These are phyloP conservation scores for Cladorhizidae sp. DNA, from an alignment of 37 sponge, comb jelly and placozoan species.

Conservation along the genomic window DNA sequence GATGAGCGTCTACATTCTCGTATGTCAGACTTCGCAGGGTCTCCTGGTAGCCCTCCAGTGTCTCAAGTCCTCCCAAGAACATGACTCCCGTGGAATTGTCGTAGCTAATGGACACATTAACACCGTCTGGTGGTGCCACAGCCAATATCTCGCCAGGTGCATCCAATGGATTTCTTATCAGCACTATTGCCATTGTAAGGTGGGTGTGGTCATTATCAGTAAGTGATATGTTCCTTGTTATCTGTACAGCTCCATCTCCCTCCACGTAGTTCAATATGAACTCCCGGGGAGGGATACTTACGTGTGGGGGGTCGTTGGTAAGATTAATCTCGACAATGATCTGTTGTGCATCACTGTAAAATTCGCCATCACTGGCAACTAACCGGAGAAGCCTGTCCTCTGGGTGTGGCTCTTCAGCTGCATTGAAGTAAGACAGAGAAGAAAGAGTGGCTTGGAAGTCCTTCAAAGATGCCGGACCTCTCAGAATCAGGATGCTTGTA, in stretches of 20 bases:
- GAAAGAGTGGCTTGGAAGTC: slow-evolving; percentile 74
- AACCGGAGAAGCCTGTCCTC: slow-evolving; percentile 40
- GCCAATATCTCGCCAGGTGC: slow-evolving; percentile 53
- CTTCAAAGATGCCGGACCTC: slow-evolving; percentile 66
- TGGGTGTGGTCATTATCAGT: slow-evolving; percentile 65
- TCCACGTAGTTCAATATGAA: slow-evolving; percentile 72
- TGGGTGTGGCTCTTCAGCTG: slow-evolving; percentile 74
- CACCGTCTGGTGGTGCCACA: slow-evolving; percentile 6
- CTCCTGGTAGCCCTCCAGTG: slow-evolving; percentile 60
- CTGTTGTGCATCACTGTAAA: slow-evolving; percentile 18
- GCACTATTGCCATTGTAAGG: slow-evolving; percentile 33
- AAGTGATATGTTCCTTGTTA: slow-evolving; percentile 59
- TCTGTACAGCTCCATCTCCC: slow-evolving; percentile 63
- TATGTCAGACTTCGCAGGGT: slow-evolving; percentile 69
- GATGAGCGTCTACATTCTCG: slow-evolving; percentile 64
- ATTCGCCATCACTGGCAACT: slow-evolving; percentile 56
- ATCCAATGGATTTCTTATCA: slow-evolving; percentile 57
- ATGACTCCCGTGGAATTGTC: slow-evolving; percentile 43
- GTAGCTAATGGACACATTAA: slow-evolving; percentile 50
- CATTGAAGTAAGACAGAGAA: slow-evolving; percentile 71
- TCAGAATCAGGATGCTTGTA: slow-evolving; percentile 30
- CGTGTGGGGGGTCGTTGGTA: slow-evolving; percentile 73
- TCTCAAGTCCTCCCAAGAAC: slow-evolving; percentile 48
- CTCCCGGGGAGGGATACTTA: slow-evolving; percentile 41
- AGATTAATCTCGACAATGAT: slow-evolving; percentile 51